Conservation (phyloP, 2,113 vertebrate genomes). For the Phylloscopus whistleri region DNA sequence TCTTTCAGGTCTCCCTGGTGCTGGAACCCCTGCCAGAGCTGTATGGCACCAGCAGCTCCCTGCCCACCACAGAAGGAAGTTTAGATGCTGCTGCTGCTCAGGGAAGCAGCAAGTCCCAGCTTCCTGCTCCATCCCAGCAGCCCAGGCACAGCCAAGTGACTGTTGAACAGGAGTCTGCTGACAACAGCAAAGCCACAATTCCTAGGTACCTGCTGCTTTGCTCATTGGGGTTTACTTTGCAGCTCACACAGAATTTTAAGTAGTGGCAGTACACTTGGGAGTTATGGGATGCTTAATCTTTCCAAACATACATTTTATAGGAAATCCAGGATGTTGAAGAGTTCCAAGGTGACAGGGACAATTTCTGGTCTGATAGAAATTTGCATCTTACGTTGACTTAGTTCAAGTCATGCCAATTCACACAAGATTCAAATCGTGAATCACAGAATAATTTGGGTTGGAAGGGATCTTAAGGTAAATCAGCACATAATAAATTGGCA, state of each 20-base stretch:
- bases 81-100: too few species aligned
- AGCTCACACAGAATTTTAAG: neutral
- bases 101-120: too few species aligned
- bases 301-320: accelerated
- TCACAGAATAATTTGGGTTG: neutral
- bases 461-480: neutral
- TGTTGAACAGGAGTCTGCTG: constrained; percentile 52
- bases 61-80: too few species aligned
- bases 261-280: neutral
- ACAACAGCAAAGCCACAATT: constrained; percentile 63
- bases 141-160: neutral
- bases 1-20: too few species aligned
- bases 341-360: neutral
- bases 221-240: neutral
- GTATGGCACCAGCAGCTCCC: too few species aligned
- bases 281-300: neutral
- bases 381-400: accelerated
- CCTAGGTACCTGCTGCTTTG: constrained; percentile 74
- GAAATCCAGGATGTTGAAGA: neutral
- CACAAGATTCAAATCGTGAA: neutral
- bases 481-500: too few species aligned
- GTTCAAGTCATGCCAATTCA: neutral
- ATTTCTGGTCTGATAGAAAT: neutral
- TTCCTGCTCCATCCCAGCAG: too few species aligned
- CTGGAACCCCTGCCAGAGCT: too few species aligned